phyloP scores from a whole-genome alignment of 2,888 invertebrate species.

The Lamellibrachia satsuma region DNA sequence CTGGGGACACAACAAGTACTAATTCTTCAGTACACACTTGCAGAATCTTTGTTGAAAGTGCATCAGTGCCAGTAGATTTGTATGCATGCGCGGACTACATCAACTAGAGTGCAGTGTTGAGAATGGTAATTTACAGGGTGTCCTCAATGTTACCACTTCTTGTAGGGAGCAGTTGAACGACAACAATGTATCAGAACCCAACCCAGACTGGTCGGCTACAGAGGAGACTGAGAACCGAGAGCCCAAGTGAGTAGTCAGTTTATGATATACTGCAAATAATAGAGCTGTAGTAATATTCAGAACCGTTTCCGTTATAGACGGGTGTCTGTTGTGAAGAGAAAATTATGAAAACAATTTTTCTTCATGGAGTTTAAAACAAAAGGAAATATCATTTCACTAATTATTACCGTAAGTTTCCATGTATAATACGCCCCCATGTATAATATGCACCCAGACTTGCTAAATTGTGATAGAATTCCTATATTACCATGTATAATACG shows the following conservation, averaged over 20 bases:
- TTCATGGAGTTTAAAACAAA: too few species aligned
- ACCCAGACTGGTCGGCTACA: slow-evolving; percentile 49
- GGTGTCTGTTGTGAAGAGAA: background rate
- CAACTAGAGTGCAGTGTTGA: background rate
- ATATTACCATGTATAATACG: too few species aligned
- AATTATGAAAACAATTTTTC: too few species aligned
- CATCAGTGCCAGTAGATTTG: background rate
- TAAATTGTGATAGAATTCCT: too few species aligned
- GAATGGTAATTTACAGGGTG: background rate
- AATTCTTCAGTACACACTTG: background rate
- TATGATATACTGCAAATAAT: too few species aligned
- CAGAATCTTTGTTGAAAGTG: background rate
- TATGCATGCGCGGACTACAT: background rate
- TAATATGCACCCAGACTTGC: too few species aligned
- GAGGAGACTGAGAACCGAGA: slow-evolving; percentile 52
- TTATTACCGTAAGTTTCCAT: too few species aligned
- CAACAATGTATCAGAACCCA: slow-evolving; percentile 41
- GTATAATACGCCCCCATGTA: too few species aligned
- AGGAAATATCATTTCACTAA: too few species aligned
- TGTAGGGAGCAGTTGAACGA: slow-evolving; percentile 54
- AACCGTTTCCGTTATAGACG: background rate
- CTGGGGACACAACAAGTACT: too few species aligned
- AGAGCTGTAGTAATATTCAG: too few species aligned
- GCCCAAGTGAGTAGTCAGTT: slow-evolving; percentile 29
- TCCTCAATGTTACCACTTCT: background rate